A percentile compares a stretch with the other conserved stretches of the same genome.
Evolutionary conservation across 2,888 invertebrate species (phyloP).

Genomic region (Drosophila leonis): DNA sequence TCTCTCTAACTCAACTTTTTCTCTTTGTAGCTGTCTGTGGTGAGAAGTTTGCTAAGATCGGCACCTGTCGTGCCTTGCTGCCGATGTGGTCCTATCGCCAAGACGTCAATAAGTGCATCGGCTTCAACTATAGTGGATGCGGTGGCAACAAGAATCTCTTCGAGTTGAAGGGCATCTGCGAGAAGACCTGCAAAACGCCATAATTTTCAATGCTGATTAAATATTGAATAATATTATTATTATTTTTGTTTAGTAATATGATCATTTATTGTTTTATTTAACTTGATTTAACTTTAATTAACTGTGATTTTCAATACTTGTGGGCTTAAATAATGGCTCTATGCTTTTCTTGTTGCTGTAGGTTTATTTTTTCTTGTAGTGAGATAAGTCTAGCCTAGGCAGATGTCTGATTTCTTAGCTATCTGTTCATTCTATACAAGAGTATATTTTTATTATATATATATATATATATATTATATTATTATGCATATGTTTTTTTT

Average conservation of each 20-base stretch:
- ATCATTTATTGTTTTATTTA: conserved; percentile 66
- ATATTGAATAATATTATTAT: no score
- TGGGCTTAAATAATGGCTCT: conserved; percentile 38
- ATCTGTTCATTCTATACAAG: conserved; percentile 26
- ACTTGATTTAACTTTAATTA: conserved; percentile 61
- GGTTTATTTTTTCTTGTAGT: background rate
- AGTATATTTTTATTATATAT: conserved; percentile 15
- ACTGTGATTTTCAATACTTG: conserved; percentile 38
- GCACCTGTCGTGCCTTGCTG: conserved; percentile 34
- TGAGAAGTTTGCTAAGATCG: conserved; percentile 58
- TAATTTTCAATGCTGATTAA: background rate
- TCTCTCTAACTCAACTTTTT: background rate
- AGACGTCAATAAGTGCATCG: conserved; percentile 86
- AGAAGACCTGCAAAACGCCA: conserved; percentile 86
- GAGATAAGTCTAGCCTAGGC: conserved; percentile 41
- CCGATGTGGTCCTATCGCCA: conserved; percentile 53
- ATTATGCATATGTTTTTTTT: conserved; percentile 37
- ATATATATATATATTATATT: conserved; percentile 31
- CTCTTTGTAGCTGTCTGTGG: conserved; percentile 52
- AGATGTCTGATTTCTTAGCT: conserved; percentile 47
- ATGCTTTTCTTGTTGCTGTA: conserved; percentile 25
- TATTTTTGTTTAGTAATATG: conserved; percentile 43
- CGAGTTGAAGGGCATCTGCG: conserved; percentile 87
- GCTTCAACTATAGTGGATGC: conserved; percentile 91
- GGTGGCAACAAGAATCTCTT: conserved; percentile 92